Evolutionary conservation across 2,888 invertebrate genomes (phyloP), one percentile per base, ranked within the genome.

Genomic region (Cerceris rybyensis): DNA sequence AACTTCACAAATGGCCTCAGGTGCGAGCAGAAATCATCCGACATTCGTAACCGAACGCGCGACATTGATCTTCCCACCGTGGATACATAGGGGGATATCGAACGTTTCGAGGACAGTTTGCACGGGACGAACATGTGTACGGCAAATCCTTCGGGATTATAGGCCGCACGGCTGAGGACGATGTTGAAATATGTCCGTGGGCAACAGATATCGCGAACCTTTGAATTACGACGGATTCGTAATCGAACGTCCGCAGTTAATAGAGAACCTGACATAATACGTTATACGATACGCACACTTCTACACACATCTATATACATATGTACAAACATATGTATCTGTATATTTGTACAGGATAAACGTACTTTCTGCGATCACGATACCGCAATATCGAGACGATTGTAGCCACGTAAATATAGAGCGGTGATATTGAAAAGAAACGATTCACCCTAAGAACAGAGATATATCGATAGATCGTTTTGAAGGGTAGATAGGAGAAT

Each of bases 121-220:
- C 86, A 87, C 86, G 87, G 86, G 87, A 83, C 87, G 87, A 89
- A 91, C 91, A 91, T 89, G 87, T 90, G 92, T 91, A 90, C 88
- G 88, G 90, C 91, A 91, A 91, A 92, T 91, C 91, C 91, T 88
- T 87, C 75, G 91, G 91, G 91, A 91, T 92, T 91, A 91, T 88
- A 87, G 88, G 84, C 85, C 83, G 84, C 85, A 83, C 83, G 83
- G 76, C 81, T 78, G 86, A 86, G 85, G 81, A 86, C 86, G 86
- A 90, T 88, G 88, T 86, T 90, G 90, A 91, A 90, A 90, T 90
- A 90, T 89, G 89, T 89, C 87, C 86, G 86, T 79, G 84, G 84
- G 82, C 84, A 83, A 83, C 87, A 87, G 87, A 88, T 89, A 89
- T 88, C 84, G 78, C 78, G 83, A 85, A 86, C 86, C 88, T 86